These are phyloP conservation scores for Ceratina australensis DNA, from an alignment of 1,140 invertebrate species.

Conservation along the genomic window DNA sequence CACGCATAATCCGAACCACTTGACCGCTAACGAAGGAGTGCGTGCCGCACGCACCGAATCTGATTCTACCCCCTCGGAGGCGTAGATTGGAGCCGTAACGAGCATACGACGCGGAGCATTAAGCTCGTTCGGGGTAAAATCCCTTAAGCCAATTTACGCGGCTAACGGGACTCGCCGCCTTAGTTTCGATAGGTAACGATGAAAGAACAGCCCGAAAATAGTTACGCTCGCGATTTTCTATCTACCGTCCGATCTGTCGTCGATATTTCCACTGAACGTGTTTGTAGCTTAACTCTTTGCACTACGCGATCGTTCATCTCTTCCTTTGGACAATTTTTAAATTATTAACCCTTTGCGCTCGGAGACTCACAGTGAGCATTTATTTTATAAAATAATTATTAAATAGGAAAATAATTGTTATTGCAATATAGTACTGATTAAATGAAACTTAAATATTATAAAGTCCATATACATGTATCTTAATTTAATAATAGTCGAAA, in stretches of 20 bases:
- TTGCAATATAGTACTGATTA: no score
- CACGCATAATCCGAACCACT: constrained; percentile 25
- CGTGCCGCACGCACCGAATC: constrained; percentile 13
- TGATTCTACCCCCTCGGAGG: constrained; percentile 22
- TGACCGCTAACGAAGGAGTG: constrained; percentile 20
- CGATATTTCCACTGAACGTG: neutral
- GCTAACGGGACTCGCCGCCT: constrained; percentile 60
- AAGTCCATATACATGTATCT: no score
- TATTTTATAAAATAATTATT: no score
- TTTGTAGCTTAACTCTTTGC: no score
- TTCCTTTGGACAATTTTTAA: no score
- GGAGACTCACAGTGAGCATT: no score
- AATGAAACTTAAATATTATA: no score
- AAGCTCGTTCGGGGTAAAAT: constrained; percentile 67
- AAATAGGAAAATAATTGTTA: no score
- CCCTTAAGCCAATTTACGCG: constrained; percentile 75
- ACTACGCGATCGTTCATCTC: no score
- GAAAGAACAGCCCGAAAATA: constrained; percentile 47
- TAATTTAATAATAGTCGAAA: no score
- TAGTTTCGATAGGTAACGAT: constrained; percentile 58
- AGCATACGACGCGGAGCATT: constrained; percentile 61
- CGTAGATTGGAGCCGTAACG: constrained; percentile 43
- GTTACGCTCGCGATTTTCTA: neutral
- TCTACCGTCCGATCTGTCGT: constrained; percentile 12
- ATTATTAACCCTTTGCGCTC: no score